Conservation (phyloP, 2,113 vertebrate species). For the Pipa parva region DNA sequence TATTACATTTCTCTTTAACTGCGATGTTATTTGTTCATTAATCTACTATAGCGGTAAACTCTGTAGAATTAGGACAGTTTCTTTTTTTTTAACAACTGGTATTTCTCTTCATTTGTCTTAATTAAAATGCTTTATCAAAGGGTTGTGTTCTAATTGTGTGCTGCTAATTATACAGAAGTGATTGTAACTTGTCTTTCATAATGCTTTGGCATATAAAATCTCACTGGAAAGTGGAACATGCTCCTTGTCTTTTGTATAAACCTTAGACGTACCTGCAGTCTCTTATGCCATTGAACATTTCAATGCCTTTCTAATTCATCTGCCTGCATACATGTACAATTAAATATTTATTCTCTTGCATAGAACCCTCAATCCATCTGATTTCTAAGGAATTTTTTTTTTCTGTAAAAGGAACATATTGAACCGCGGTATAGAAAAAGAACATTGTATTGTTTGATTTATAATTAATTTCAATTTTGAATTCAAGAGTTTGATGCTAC, state of each 20-base stretch:
- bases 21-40: constrained; percentile 6
- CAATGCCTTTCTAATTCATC: constrained; percentile 5
- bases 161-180: constrained; percentile 32
- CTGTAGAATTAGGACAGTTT: constrained; percentile 26
- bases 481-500: too few species aligned
- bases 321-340: constrained; percentile 16
- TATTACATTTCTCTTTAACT: constrained; percentile 21
- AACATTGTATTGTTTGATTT: too few species aligned
- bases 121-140: constrained; percentile 22
- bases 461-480: too few species aligned
- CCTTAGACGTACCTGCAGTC: not conserved
- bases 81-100: constrained; percentile 10
- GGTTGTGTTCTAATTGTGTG: constrained; percentile 28
- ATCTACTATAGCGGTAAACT: constrained; percentile 8
- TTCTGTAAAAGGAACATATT: not conserved
- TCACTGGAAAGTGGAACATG: constrained; percentile 23
- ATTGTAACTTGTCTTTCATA: constrained; percentile 29
- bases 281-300: not conserved
- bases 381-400: constrained; percentile 12
- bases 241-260: not conserved
- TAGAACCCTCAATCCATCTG: constrained; percentile 9
- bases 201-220: constrained; percentile 34
- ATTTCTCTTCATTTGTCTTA: constrained; percentile 21
- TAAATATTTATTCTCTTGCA: constrained; percentile 37
- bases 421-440: too few species aligned